Base-by-base conservation (phyloP, 23 tunicate species). In the Phallusia fumigata region DNA sequence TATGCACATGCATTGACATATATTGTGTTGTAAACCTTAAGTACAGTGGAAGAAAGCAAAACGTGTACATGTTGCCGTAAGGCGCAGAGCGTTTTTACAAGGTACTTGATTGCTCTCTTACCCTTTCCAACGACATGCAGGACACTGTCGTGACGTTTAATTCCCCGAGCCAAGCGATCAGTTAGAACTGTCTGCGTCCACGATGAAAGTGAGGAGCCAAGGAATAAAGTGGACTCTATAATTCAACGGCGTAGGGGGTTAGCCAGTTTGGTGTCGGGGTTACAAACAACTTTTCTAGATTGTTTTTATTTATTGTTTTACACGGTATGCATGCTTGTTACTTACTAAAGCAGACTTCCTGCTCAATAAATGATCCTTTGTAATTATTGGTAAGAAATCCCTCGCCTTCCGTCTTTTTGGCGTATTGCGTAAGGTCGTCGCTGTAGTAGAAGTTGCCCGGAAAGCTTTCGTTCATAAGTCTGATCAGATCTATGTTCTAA, bases 301-400 rank as follows among this genome's bases (percentile, higher is more conserved):
- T n/a, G n/a, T n/a, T n/a, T n/a, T n/a, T n/a, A n/a, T n/a, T n/a
- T n/a, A n/a, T n/a, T n/a, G n/a, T n/a, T n/a, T n/a, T n/a, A n/a
- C n/a, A n/a, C n/a, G n/a, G n/a, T n/a, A n/a, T n/a, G 26, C 28
- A 11, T 58, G 2, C 69, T 58, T 58, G 28, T 58, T 58, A 58
- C 96, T 91, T 88, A 96, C 99, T 96, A 81, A 96, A 96, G 73
- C 99, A 91, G 0, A 96, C 91, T 85, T 96, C 99, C 79, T 96
- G 99, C 52, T 96, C 99, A 0, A 96, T 84, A 75, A 96, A 96
- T 0, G 99, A 96, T 0, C 93, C 92, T 84, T 96, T 96, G 88
- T 96, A 96, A 64, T 96, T 96, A 80, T 96, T 96, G 33, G 85
- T 81, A 69, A 96, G 52, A 74, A 96, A 96, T 30, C 51, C 86